Base-by-base conservation (phyloP, 2,888 invertebrate genomes). In the Epistrophe eligans region DNA sequence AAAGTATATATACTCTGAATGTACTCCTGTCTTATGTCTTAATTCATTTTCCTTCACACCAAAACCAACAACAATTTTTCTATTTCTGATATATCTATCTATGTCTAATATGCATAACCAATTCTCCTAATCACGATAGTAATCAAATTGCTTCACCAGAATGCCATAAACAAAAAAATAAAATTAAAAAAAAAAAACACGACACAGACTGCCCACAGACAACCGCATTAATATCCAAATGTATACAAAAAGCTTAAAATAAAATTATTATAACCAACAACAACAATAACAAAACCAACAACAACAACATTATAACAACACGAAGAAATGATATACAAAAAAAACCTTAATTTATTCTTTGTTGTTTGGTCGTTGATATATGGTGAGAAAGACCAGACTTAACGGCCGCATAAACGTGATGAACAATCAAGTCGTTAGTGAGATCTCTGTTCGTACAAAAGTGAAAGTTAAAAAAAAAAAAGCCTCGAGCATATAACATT, bases 341-440 rank as follows among this genome's bases (percentile, higher is more conserved):
- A 70, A 66, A 50, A 80, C 50, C 64, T 48, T 85, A 82, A 85
- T 85, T 77, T 79, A 85, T 81, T 85, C 82, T 82, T 82, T 73
- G 60, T 77, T 72, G 70, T 50, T 43, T 64, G 48, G 66, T 48
- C 52, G 71, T 58, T 77, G 76, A 80, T 77, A 70, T 85, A 73
- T 82, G 84, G 82, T 82, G 84, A 77, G 84, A 85, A 81, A 77
- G 55, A 77, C 81, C 82, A 82, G 73, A 74, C 73, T 70, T 62
- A 77, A 48, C 66, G 77, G 38, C 77, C 84, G 50, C 67, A 45
- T 77, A 81, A 82, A 85, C 64, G 74, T 45, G 77, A 81, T 45
- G 77, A 81, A 82, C 71, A 82, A 77, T 85, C 77, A 74, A 85
- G 73, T 85, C 77, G 77, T 81, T 81, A 81, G 77, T 72, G 81